A percentile compares a stretch with the other conserved stretches of the same genome.
These are phyloP conservation scores for Drosophila bocki DNA, from an alignment of 1,140 invertebrate genomes.

Conservation along the genomic window DNA sequence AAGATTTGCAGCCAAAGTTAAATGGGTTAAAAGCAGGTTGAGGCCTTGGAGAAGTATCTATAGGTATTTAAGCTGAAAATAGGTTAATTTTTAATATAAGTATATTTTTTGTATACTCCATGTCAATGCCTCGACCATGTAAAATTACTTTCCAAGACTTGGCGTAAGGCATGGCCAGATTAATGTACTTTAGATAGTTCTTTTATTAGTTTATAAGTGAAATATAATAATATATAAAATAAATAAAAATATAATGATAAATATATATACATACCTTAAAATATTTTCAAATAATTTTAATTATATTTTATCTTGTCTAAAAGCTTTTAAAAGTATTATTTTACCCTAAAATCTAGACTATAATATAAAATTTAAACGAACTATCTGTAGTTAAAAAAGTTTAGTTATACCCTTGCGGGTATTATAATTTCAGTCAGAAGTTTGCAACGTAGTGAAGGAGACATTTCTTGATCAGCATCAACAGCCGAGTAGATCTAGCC, in stretches of 20 bases:
- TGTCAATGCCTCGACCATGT: no score
- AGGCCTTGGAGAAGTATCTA: neutral
- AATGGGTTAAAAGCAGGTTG: constrained; percentile 42
- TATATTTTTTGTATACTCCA: neutral
- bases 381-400: no score
- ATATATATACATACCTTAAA: accelerated
- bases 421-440: no score
- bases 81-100: neutral
- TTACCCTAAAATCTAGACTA: neutral
- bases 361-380: no score
- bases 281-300: neutral
- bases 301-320: neutral
- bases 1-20: constrained; percentile 65
- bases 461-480: no score
- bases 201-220: neutral
- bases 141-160: no score
- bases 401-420: no score
- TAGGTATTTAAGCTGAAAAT: neutral
- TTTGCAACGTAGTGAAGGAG: no score
- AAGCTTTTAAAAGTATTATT: neutral
- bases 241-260: accelerated
- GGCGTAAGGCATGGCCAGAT: no score
- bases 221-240: neutral
- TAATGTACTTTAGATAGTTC: no score
- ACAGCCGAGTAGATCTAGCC: no score